Base-by-base conservation (phyloP, 2,888 invertebrate genomes). In the Lacanobia oleracea region DNA sequence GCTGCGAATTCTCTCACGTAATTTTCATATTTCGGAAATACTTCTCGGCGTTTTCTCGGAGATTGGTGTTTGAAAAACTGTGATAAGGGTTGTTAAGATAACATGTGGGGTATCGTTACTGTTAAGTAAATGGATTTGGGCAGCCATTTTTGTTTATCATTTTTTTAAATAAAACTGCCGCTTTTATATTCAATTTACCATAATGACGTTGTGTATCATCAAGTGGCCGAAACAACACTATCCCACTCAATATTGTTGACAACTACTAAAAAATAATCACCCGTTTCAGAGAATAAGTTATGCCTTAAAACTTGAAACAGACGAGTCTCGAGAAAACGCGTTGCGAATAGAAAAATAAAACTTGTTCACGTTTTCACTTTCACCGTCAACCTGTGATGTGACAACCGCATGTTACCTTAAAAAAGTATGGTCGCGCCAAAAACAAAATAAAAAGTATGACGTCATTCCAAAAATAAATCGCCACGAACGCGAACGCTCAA, bases 301-400 rank as follows among this genome's bases (percentile, higher is more conserved):
- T 48, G 10, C 37, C n/a, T 51, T 43, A 57, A 70, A 81, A 56
- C 48, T 43, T 45, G 1, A n/a, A 64, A 53, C 48, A 75, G 66
- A 75, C 64, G 67, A 43, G 65, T 65, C 67, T 72, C 33, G 48
- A 78, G 85, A 76, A 84, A 86, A 82, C 70, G 62, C 62, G 59
- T 76, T 75, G 72, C 65, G 53, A 73, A 71, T 75, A 74, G 75
- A 65, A 87, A 85, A 84, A 82, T 60, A 77, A 77, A 79, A 79
- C 74, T 45, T 51, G 75, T 77, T 74, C 65, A 61, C 45, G 60
- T 82, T 77, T 84, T 74, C 76, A 84, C 87, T 87, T 84, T 87
- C 75, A 37, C 61, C 50, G 54, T 33, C 43, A 59, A 71, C 23
- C 54, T 59, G 53, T 57, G 53, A 65, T 53, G 48, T 76, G 61